These are phyloP conservation scores for Rhea americana DNA, from an alignment of 2,113 vertebrate genomes.

Conservation along the genomic window DNA sequence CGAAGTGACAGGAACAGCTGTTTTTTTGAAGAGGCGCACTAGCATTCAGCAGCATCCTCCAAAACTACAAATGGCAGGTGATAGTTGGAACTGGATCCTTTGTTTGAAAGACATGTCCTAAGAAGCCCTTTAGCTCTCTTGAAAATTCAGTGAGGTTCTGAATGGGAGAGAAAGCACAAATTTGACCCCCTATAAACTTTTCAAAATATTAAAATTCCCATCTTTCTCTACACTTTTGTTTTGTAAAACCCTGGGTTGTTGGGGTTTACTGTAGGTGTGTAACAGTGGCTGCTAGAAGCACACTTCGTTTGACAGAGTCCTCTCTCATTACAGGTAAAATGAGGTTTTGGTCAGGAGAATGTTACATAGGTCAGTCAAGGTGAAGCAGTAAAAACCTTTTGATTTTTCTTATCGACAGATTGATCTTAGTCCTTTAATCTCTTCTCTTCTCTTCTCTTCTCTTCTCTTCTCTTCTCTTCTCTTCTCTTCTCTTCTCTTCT, in stretches of 20 bases:
- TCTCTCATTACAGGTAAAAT: neutral
- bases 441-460: neutral
- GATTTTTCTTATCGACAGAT: neutral
- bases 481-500: too few species aligned
- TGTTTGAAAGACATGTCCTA: neutral
- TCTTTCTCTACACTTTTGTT: neutral
- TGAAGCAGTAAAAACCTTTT: neutral
- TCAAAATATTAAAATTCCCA: neutral
- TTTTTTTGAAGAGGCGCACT: neutral
- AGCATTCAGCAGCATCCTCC: neutral
- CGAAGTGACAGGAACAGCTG: neutral
- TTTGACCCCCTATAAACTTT: neutral
- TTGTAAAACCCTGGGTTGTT: neutral
- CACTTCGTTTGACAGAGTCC: rapidly evolving
- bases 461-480: neutral
- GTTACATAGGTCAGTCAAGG: neutral
- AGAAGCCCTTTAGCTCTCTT: neutral
- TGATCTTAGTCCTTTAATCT: neutral
- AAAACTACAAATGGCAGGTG: neutral
- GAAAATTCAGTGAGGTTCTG: neutral
- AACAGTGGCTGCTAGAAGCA: neutral
- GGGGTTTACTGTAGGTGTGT: neutral
- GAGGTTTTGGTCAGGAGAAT: neutral
- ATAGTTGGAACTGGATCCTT: neutral
- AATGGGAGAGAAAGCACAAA: neutral